phyloP scores from a whole-genome alignment of 1,140 invertebrate genomes.

The Dolichoris vasculosae region DNA sequence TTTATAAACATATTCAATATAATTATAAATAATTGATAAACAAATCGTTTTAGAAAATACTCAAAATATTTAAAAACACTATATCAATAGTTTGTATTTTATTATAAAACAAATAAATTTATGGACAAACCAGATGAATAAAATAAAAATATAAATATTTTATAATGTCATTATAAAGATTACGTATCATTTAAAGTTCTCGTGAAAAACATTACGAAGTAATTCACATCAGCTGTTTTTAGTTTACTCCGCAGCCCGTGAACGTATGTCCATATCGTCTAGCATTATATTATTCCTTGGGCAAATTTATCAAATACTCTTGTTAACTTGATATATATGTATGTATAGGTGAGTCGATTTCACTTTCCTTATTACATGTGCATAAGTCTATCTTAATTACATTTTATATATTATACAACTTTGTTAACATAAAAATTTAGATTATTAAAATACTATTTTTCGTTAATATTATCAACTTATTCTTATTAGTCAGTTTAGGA shows the following conservation, averaged over 20 bases:
- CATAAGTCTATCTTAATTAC: background rate
- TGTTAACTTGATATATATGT: background rate
- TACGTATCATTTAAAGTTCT: background rate
- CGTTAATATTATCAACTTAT: too few species aligned
- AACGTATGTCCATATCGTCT: background rate
- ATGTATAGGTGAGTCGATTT: background rate
- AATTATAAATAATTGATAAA: too few species aligned
- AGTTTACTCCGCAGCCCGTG: constrained; percentile 5
- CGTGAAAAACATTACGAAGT: background rate
- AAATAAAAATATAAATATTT: too few species aligned
- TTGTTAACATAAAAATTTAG: too few species aligned
- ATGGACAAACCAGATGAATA: too few species aligned
- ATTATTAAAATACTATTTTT: too few species aligned
- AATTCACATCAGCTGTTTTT: background rate
- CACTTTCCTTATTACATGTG: background rate
- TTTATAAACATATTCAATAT: too few species aligned
- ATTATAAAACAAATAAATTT: too few species aligned
- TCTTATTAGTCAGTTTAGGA: too few species aligned
- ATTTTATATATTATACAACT: background rate
- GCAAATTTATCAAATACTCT: constrained; percentile 14
- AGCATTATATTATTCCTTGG: constrained; percentile 4
- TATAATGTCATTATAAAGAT: background rate
- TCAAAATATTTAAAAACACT: too few species aligned
- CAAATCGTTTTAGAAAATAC: too few species aligned
- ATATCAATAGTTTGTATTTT: too few species aligned